Percentiles rank a stretch among this genome's conserved stretches.
Evolutionary conservation across 2,888 invertebrate genomes (phyloP).

Genomic region (Hirtodrosophila histrioides): DNA sequence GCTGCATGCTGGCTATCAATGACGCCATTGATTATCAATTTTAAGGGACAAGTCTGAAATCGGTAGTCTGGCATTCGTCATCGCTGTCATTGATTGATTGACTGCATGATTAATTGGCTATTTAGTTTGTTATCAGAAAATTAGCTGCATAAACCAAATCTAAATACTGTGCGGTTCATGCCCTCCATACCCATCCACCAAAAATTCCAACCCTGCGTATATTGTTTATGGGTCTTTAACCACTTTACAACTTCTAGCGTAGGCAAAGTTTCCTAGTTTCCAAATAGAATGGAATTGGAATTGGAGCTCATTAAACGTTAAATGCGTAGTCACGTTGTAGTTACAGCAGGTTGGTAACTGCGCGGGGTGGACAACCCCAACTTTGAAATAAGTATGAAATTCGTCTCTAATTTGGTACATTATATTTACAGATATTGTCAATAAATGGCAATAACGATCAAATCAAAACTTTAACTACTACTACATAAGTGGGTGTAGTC

Average conservation of each 20-base stretch:
- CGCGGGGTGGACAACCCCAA: slow-evolving; percentile 15
- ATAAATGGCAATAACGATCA: too few species aligned
- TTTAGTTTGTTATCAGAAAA: slow-evolving; percentile 66
- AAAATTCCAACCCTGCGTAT: not conserved
- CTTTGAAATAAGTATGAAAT: too few species aligned
- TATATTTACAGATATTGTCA: too few species aligned
- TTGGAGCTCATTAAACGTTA: slow-evolving; percentile 75
- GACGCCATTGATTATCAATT: slow-evolving; percentile 50
- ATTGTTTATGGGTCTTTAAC: slow-evolving; percentile 52
- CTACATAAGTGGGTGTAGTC: too few species aligned
- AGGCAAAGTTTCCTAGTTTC: slow-evolving; percentile 58
- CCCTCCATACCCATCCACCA: not conserved
- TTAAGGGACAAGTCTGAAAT: slow-evolving; percentile 41
- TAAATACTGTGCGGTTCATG: slow-evolving; percentile 47
- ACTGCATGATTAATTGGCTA: slow-evolving; percentile 74
- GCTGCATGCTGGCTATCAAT: too few species aligned
- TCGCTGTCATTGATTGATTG: slow-evolving; percentile 68
- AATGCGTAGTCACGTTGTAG: slow-evolving; percentile 57
- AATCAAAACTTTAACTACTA: too few species aligned
- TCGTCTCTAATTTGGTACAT: too few species aligned
- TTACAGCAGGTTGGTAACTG: slow-evolving; percentile 37
- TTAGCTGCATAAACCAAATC: slow-evolving; percentile 69
- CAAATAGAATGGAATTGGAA: slow-evolving; percentile 18
- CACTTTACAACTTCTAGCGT: slow-evolving; percentile 68
- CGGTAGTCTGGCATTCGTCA: slow-evolving; percentile 20